Evolutionary conservation across 92 coral and sea anemone species (phyloP), one percentile per base, ranked within the genome.

Genomic region (Pocillopora grandis): DNA sequence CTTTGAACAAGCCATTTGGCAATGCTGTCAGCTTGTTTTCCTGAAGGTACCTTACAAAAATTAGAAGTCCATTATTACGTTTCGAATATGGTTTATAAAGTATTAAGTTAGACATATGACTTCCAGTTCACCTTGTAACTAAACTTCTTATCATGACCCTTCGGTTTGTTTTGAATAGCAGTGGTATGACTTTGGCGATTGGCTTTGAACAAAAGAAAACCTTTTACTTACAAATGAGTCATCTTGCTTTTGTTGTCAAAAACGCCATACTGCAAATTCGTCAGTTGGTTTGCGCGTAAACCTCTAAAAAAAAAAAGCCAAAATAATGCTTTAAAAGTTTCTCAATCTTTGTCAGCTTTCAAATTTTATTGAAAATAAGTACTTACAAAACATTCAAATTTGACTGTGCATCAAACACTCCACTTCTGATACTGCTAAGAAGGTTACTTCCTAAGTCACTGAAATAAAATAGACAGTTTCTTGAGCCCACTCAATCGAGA

Each of bases 171-270:
- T 42, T 7, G 7, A 42, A 42, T 42, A 27, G 1, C 27, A 27
- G 1, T 27, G 27, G 27, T 27, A 27, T 27, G 27, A 27, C 27
- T 27, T 27, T 27, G 27, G 27, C 27, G 27, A 27, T 27, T 27
- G 27, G 27, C 27, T 27, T 27, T 0, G 3, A 42, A 42, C 5
- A 3, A 3, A 42, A 3, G 49, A 7, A 7, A 42, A 42, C 3
- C 49, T 5, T 62, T 2, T 64, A 78, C 82, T 78, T n/a, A 78
- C 82, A 78, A n/a, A 65, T 78, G 62, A 2, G 82, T 78, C 66
- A 78, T 63, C 72, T 63, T 78, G 48, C 72, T 78, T 1, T 64
- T 78, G 61, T 21, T 49, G 36, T 15, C 21, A 48, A 78, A 78
- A 42, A 65, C 60, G 20, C 82, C 82, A 78, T n/a, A 49, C 20